phyloP scores from a whole-genome alignment of 2,113 vertebrate species.

The Erpornis zantholeuca region DNA sequence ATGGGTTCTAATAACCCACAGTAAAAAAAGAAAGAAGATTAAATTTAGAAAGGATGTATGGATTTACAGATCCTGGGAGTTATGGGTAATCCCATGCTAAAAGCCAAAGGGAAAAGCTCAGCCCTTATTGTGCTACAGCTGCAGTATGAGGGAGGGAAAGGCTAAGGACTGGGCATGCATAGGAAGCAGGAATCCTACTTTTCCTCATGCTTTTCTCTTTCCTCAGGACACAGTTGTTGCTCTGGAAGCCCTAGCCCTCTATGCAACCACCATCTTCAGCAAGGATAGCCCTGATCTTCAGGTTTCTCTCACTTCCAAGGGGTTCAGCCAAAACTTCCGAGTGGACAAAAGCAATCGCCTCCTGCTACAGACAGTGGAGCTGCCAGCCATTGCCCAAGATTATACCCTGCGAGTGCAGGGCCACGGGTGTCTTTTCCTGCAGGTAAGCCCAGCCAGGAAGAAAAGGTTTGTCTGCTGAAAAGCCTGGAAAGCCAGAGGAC shows the following conservation, averaged over 20 bases:
- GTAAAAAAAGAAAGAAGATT: neutral
- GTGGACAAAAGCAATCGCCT: constrained; percentile 77
- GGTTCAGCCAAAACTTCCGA: constrained; percentile 60
- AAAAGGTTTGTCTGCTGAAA: neutral
- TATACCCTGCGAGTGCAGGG: constrained; percentile 50
- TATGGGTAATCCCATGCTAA: neutral
- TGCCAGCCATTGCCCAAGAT: constrained; percentile 55
- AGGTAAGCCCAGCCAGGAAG: neutral
- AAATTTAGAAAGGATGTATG: accelerated
- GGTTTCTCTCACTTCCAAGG: constrained; percentile 33
- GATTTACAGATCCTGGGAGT: neutral
- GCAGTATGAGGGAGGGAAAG: neutral
- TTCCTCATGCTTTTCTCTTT: neutral
- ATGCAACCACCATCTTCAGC: constrained; percentile 58
- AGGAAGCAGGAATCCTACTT: neutral
- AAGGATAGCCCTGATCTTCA: constrained; percentile 38
- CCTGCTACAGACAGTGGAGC: constrained; percentile 75
- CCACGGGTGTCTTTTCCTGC: constrained; percentile 32
- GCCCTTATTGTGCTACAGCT: neutral
- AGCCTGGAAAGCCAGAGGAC: neutral
- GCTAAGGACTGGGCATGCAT: neutral
- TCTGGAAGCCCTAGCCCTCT: constrained; percentile 70
- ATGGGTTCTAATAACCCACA: neutral
- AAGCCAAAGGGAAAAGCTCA: neutral
- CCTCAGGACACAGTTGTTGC: constrained; percentile 71